Conservation (phyloP, 2,888 invertebrate genomes). For the Oscheius sp. region DNA sequence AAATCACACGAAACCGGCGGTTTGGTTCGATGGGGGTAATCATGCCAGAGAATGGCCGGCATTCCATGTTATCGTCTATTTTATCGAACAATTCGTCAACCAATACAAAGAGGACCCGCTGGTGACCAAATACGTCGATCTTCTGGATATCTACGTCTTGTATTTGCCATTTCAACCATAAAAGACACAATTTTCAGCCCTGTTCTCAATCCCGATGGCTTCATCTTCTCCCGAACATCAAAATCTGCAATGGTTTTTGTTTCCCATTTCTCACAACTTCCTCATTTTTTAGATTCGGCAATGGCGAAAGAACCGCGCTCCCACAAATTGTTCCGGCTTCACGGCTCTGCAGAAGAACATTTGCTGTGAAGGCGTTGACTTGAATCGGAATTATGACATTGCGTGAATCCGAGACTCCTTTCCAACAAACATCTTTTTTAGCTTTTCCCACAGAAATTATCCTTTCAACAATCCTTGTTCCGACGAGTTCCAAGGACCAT, state of each 20-base stretch:
- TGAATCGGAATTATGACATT: conserved; percentile 72
- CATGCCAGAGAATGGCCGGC: conserved; percentile 73
- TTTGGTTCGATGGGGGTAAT: conserved; percentile 70
- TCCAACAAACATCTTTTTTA: conserved; percentile 11
- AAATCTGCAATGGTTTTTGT: conserved; percentile 47
- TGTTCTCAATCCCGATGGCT: conserved; percentile 72
- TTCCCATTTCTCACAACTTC: too few relatives aligned
- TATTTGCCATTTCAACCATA: not conserved
- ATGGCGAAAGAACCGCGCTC: conserved; percentile 72
- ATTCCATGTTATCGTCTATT: conserved; percentile 69
- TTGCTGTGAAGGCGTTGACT: conserved; percentile 70
- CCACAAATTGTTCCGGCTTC: conserved; percentile 66
- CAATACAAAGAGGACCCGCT: conserved; percentile 57
- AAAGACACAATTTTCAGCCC: conserved; percentile 50
- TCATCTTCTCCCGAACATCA: conserved; percentile 63
- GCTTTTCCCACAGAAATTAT: conserved; percentile 58
- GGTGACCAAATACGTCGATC: conserved; percentile 65
- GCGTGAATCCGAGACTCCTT: conserved; percentile 37
- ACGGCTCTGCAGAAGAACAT: conserved; percentile 58
- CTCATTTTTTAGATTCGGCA: conserved; percentile 61
- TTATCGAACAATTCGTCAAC: conserved; percentile 69
- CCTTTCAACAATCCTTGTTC: conserved; percentile 72
- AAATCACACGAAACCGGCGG: conserved; percentile 60
- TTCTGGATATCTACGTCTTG: conserved; percentile 67
- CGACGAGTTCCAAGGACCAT: conserved; percentile 71